Conservation (phyloP, 2,797 vertebrate species). For the Helostoma temminkii region DNA sequence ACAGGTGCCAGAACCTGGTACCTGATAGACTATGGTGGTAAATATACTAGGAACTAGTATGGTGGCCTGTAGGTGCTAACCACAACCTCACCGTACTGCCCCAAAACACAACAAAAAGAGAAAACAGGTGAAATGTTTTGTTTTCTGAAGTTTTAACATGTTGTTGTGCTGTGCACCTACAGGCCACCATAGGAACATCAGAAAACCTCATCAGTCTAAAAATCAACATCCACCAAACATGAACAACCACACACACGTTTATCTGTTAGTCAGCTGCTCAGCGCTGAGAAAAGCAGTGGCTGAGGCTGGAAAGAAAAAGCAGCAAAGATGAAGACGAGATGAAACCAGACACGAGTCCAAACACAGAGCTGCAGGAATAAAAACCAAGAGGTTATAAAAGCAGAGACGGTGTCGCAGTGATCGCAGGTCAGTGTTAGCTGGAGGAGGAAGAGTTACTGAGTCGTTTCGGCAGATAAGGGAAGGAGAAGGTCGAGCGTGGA, state of each 20-base stretch:
- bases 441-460: neutral
- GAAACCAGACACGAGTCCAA: neutral
- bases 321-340: slow-evolving; percentile 38
- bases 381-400: neutral
- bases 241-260: slow-evolving; percentile 23
- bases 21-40: too few species aligned
- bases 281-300: slow-evolving; percentile 49
- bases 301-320: slow-evolving; percentile 53
- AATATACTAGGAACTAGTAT: too few species aligned
- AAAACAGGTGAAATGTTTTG: too few species aligned
- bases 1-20: too few species aligned
- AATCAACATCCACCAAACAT: slow-evolving; percentile 12
- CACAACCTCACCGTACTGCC: too few species aligned
- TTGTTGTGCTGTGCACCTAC: too few species aligned
- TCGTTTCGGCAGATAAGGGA: too few species aligned
- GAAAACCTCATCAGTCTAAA: too few species aligned
- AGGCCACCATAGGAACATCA: too few species aligned
- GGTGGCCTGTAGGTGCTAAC: too few species aligned
- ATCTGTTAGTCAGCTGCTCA: slow-evolving; percentile 66
- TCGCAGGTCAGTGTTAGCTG: neutral
- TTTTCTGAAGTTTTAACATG: too few species aligned
- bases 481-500: neutral
- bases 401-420: neutral
- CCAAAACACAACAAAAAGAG: too few species aligned
- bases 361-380: neutral